Evolutionary conservation across 1,140 invertebrate genomes (phyloP), one percentile per base, ranked within the genome.

Genomic region (Lepidostoma basale): DNA sequence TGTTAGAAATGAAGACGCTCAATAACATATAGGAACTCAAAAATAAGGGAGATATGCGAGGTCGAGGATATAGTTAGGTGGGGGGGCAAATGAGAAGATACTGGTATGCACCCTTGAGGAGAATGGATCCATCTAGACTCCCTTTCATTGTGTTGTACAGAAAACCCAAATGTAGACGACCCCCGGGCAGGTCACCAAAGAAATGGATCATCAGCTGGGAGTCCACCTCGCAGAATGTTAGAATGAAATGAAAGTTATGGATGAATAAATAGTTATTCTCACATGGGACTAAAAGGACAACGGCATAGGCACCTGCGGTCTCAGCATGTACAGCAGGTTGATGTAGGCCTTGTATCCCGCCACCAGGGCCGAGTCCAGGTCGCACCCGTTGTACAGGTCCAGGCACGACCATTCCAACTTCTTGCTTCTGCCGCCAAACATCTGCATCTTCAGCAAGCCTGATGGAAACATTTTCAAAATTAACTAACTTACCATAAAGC

Each of bases 311-410:
- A 47, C 60, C 42, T 62, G 60, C 26, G 60, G 60, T 33, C 60
- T 12, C 42, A 62, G 42, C 39, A 9, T 47, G 14, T 62, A 62
- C 14, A 62, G 20, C 16, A 62, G 45, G 14, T 62, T 62, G 44
- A 62, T 30, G 26, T 45, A 62, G 26, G 42, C 26, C 42, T 47
- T 62, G 18, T 62, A 62, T 18, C 40, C 60, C 14, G 60, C 42
- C 4, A 62, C 47, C 16, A 62, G 40, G 2, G 60, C 60, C 2
- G 40, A 10, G 16, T 62, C 60, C 16, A 62, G 25, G 18, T 62
- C 60, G 10, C 60, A 62, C 3, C 47, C 26, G 18, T 62, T 62
- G 16, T 62, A 62, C 42, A 62, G 8, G 25, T 62, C 60, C 26
- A 62, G 9, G n/a, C 60, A 40, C 0, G 60, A 45, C 60, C 60